Evolutionary conservation across 2,888 invertebrate genomes (phyloP), one percentile per base, ranked within the genome.

Genomic region (Phorcus lineatus): DNA sequence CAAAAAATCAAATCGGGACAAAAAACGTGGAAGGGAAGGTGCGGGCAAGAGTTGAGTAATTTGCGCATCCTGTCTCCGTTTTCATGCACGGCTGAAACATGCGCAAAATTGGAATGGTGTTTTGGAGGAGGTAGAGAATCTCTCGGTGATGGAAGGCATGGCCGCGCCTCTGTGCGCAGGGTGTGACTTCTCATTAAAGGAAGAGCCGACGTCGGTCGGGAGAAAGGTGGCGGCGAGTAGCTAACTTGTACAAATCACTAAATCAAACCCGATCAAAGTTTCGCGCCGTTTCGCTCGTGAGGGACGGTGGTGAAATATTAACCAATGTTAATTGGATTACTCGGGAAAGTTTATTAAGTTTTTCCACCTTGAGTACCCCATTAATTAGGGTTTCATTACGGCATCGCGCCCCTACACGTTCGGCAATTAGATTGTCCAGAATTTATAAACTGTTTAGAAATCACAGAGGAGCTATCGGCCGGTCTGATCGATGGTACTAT

Each of bases 381-480:
- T 86, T 84, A 86, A 86, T 85, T 86, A 88, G 85, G 84, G 85
- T 87, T 88, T 87, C 85, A 85, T 87, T 86, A 84, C 86, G 83
- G 83, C 84, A 80, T 84, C 83, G 84, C 83, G 84, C 82, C 84
- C 76, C 70, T 77, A 74, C 78, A 77, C 78, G 79, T 54, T 74
- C 67, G 77, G 54, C 84, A 86, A 88, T 87, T 87, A 82, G 86
- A 86, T 88, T 86, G 81, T 80, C 82, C 85, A 86, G 86, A 87
- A 88, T 88, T 88, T 88, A 88, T 88, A 88, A 88, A 88, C 88
- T 87, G 88, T 88, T 88, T 88, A 87, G 88, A 83, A 86, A 85
- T 87, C 87, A 86, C 88, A 83, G 87, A 86, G 85, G 88, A 86
- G 87, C 82, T 81, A 78, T 70, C 78, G 70, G 81, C 75, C 47